Percentiles rank a stretch among this genome's conserved stretches.
phyloP scores from a whole-genome alignment of 2,113 vertebrate genomes.

The Spea multiplicata region DNA sequence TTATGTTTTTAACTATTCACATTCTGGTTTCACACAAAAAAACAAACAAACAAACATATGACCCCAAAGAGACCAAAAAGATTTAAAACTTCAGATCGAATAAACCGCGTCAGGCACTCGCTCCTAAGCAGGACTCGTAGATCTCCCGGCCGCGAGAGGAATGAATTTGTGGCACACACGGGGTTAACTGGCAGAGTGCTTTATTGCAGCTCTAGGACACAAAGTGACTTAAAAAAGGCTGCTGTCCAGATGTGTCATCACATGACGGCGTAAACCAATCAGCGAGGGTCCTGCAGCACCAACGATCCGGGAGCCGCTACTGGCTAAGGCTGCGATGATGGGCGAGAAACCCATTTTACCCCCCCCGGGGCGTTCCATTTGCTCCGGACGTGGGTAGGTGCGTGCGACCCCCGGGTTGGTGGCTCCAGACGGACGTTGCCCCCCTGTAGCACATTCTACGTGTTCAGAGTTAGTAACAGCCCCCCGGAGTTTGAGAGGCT shows the following conservation, averaged over 20 bases:
- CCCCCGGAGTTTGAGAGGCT: background rate
- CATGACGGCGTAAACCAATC: slow-evolving; percentile 18
- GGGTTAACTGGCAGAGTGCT: slow-evolving; percentile 29
- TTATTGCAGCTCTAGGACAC: slow-evolving; percentile 38
- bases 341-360: background rate
- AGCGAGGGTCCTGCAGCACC: slow-evolving; percentile 16
- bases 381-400: background rate
- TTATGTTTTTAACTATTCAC: too few species aligned
- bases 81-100: too few species aligned
- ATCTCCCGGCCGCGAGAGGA: background rate
- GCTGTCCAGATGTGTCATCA: slow-evolving; percentile 6
- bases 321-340: background rate
- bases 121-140: too few species aligned
- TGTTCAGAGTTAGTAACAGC: background rate
- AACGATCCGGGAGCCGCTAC: background rate
- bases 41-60: too few species aligned
- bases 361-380: background rate
- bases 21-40: too few species aligned
- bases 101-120: too few species aligned
- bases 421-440: background rate
- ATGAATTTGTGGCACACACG: slow-evolving; percentile 17
- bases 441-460: background rate
- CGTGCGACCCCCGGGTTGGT: too few species aligned
- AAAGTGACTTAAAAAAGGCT: slow-evolving; percentile 20
- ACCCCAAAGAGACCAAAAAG: too few species aligned